Evolutionary conservation across 2,797 vertebrate species (phyloP).

Genomic region (Perdix hodgsoniae): DNA sequence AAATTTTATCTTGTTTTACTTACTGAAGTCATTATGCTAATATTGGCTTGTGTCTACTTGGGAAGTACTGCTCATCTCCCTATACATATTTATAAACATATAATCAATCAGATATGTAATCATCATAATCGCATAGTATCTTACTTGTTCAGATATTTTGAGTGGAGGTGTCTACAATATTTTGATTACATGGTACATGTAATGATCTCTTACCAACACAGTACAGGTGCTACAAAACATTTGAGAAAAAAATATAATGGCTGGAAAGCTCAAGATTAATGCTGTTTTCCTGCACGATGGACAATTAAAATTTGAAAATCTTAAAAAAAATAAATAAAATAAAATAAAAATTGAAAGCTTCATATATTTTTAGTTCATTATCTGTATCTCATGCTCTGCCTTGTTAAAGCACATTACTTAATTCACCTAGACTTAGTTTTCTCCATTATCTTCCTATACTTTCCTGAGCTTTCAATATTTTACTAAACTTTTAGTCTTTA

Average conservation of each 20-base stretch:
- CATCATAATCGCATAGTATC: neutral
- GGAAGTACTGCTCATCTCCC: neutral
- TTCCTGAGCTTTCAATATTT: neutral
- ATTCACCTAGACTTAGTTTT: neutral
- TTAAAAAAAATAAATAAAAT: neutral
- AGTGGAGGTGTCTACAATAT: neutral
- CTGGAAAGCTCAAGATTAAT: neutral
- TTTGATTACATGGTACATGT: neutral
- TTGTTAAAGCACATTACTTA: neutral
- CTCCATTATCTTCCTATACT: neutral
- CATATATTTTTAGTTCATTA: neutral
- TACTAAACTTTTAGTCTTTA: neutral
- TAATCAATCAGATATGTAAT: neutral
- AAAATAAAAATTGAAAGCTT: neutral
- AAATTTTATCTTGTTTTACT: neutral
- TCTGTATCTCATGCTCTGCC: neutral
- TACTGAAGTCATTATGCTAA: neutral
- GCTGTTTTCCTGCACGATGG: fast-evolving
- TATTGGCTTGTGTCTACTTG: neutral
- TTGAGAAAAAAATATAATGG: neutral
- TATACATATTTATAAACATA: neutral
- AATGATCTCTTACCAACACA: neutral
- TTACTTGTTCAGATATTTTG: neutral
- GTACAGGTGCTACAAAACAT: neutral
- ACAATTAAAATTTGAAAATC: neutral